phyloP scores from a whole-genome alignment of 2,113 vertebrate genomes.

The Ictalurus furcatus region DNA sequence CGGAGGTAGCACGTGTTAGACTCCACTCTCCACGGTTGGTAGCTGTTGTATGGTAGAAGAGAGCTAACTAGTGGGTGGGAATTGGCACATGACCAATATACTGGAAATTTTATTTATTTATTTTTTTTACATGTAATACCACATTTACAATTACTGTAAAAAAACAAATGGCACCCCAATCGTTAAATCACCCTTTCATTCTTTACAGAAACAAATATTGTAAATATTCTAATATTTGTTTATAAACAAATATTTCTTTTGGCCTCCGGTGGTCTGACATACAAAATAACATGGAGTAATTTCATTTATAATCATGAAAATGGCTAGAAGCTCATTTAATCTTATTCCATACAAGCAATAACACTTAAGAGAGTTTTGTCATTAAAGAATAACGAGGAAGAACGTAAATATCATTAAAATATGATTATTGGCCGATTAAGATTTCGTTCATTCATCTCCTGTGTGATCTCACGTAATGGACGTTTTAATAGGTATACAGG shows the following conservation, averaged over 20 bases:
- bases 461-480: neutral
- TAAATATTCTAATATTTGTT: no score
- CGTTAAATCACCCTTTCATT: neutral
- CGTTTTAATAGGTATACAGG: neutral
- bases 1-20: no score
- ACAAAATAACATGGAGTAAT: neutral
- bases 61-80: neutral
- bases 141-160: neutral
- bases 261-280: neutral
- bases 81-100: neutral
- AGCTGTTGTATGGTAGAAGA: neutral
- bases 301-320: constrained; percentile 32
- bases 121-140: neutral
- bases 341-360: neutral
- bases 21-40: no score
- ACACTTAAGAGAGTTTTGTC: constrained; percentile 3
- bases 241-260: neutral
- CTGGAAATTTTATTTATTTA: neutral
- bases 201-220: neutral
- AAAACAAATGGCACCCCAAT: neutral
- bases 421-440: constrained; percentile 11
- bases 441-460: neutral
- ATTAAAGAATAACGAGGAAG: constrained; percentile 20
- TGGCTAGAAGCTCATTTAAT: constrained; percentile 23
- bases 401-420: neutral